These are phyloP conservation scores for Mesorhabditis belari DNA, from an alignment of 2,888 invertebrate genomes.

Conservation along the genomic window DNA sequence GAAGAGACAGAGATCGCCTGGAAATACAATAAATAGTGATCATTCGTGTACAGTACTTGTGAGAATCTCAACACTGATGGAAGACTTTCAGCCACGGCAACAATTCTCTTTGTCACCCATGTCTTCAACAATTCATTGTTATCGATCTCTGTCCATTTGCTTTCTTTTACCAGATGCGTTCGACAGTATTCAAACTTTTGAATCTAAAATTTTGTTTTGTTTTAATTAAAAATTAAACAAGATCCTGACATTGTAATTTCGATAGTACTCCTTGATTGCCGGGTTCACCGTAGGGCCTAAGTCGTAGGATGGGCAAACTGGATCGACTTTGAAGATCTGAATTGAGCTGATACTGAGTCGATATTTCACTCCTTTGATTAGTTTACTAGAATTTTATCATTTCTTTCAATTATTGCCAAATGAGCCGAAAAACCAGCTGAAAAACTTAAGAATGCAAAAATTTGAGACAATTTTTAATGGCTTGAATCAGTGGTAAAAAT, in stretches of 20 bases:
- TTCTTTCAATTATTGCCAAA: too few species aligned
- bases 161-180: conserved; percentile 24
- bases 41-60: too few species aligned
- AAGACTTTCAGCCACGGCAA: conserved; percentile 6
- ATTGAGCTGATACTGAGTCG: too few species aligned
- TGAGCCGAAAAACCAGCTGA: too few species aligned
- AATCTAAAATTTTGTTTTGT: conserved; percentile 14
- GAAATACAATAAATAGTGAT: too few species aligned
- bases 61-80: not conserved
- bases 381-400: not conserved
- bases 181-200: conserved; percentile 38
- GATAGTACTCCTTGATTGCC: conserved; percentile 40
- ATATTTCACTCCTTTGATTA: too few species aligned
- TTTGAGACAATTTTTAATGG: too few species aligned
- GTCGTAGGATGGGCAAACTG: conserved; percentile 13
- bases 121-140: conserved; percentile 30
- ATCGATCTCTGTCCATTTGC: conserved; percentile 42
- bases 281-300: conserved; percentile 24
- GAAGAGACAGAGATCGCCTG: too few species aligned
- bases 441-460: too few species aligned
- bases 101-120: conserved; percentile 30
- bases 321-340: conserved; percentile 28
- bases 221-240: not conserved
- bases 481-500: too few species aligned
- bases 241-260: conserved; percentile 36